Evolutionary conservation across 2,888 invertebrate genomes (phyloP).

Genomic region (Formica aserva): DNA sequence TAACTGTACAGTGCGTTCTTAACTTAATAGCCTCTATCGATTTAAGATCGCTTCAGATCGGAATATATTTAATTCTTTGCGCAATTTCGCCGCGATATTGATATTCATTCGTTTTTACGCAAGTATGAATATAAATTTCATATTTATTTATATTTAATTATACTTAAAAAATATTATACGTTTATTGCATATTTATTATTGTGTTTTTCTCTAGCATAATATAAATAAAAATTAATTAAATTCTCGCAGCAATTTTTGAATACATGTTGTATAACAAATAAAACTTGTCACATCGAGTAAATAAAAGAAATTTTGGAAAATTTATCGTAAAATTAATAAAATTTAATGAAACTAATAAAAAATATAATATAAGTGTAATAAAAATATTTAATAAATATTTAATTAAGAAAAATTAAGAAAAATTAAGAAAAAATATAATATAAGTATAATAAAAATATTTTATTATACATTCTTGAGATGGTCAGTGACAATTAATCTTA

Average conservation of each 20-base stretch:
- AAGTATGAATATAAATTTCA: neutral
- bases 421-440: no score
- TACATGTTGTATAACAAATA: neutral
- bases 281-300: neutral
- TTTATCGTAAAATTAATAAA: neutral
- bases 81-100: neutral
- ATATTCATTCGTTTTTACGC: neutral
- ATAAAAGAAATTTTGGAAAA: neutral
- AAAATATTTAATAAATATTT: no score
- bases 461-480: neutral
- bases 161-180: neutral
- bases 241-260: neutral
- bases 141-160: neutral
- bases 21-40: neutral
- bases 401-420: no score
- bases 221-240: neutral
- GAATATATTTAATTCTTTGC: constrained; percentile 1
- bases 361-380: no score
- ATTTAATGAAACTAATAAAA: no score
- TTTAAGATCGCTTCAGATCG: neutral
- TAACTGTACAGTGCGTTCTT: constrained; percentile 17
- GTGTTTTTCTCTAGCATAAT: neutral
- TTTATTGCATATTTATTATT: neutral
- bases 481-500: neutral
- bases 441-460: no score